These are phyloP conservation scores for Strigamia maritima DNA, from an alignment of 2,888 invertebrate species.

Conservation along the genomic window DNA sequence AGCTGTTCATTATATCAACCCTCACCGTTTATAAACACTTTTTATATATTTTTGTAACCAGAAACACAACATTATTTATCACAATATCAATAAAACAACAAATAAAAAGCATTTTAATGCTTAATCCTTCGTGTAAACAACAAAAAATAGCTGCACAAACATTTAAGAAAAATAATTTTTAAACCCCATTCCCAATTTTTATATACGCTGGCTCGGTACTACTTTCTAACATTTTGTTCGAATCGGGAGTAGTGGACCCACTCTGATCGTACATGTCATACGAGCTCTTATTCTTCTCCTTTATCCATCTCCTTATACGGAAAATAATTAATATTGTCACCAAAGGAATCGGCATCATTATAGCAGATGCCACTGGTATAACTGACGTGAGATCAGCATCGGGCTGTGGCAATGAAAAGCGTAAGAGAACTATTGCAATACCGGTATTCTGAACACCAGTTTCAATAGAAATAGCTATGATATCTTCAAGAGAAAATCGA, in stretches of 20 bases:
- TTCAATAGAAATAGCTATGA: conserved; percentile 86
- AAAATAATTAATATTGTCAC: conserved; percentile 16
- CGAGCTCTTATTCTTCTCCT: not conserved
- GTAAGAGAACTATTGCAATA: conserved; percentile 80
- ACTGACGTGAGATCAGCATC: conserved; percentile 86
- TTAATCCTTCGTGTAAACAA: not conserved
- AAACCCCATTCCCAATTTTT: not conserved
- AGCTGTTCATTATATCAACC: not conserved
- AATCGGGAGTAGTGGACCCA: conserved; percentile 19
- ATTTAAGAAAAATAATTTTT: not conserved
- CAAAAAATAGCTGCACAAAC: not conserved
- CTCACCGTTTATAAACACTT: not conserved
- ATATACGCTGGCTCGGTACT: not conserved
- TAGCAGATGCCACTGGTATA: conserved; percentile 83
- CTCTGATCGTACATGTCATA: not conserved
- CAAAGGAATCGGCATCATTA: conserved; percentile 89
- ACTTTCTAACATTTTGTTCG: not conserved
- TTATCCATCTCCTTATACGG: not conserved
- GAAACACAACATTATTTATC: not conserved
- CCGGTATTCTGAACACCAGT: conserved; percentile 93
- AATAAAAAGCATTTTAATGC: not conserved
- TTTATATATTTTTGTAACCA: not conserved
- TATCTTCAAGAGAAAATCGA: conserved; percentile 64
- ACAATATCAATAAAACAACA: not conserved
- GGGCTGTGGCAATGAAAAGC: conserved; percentile 77